Evolutionary conservation across 2,797 vertebrate species (phyloP).

Genomic region (Echiichthys vipera): DNA sequence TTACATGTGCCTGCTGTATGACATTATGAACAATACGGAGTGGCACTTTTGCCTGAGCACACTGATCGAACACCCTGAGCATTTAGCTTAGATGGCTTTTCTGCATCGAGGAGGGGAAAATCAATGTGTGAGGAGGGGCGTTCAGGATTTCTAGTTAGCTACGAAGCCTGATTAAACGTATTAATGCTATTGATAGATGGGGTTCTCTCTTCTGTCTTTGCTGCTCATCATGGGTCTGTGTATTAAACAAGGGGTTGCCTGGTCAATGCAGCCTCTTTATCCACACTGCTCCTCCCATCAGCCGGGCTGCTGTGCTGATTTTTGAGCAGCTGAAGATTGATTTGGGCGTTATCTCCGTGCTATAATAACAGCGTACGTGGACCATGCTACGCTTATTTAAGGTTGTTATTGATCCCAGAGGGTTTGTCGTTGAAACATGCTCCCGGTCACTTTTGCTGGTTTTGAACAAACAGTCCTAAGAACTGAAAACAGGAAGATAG

Average conservation of each 20-base stretch:
- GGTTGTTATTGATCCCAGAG: slow-evolving; percentile 11
- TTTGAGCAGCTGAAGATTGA: slow-evolving; percentile 42
- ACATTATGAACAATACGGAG: slow-evolving; percentile 23
- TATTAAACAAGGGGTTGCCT: slow-evolving; percentile 22
- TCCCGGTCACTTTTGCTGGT: not conserved
- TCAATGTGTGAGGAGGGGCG: slow-evolving; percentile 35
- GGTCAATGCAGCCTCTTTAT: slow-evolving; percentile 34
- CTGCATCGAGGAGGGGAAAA: slow-evolving; percentile 30
- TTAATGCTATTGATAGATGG: slow-evolving; percentile 34
- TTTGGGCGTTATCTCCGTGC: slow-evolving; percentile 6
- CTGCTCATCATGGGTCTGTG: slow-evolving; percentile 10
- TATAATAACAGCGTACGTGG: slow-evolving; percentile 7
- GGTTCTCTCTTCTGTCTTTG: slow-evolving; percentile 19
- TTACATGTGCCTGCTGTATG: slow-evolving; percentile 36
- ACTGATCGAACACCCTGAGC: slow-evolving; percentile 64
- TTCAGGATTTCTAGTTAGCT: not conserved
- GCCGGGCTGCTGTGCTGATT: slow-evolving; percentile 8
- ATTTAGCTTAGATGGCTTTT: slow-evolving; percentile 57
- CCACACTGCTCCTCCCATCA: slow-evolving; percentile 29
- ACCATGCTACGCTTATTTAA: not conserved
- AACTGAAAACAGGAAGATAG: not conserved
- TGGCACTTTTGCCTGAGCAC: slow-evolving; percentile 34
- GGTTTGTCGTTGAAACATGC: not conserved
- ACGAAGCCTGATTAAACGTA: slow-evolving; percentile 44
- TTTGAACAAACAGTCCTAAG: not conserved